Evolutionary conservation across 1,140 invertebrate genomes (phyloP), one percentile per base, ranked within the genome.

Genomic region (Whitmania pigra): DNA sequence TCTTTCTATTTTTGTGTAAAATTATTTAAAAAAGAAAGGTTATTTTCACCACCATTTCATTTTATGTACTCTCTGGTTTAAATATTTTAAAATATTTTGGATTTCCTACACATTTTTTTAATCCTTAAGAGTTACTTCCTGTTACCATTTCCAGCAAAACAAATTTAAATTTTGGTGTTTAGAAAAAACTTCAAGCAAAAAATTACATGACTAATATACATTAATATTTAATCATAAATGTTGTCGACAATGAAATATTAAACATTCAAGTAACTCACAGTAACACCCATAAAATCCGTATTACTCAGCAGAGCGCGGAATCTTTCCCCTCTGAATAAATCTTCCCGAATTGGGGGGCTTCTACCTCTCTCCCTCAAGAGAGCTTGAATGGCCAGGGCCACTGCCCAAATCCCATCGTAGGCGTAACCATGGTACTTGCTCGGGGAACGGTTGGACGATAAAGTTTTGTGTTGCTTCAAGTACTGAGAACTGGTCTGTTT

Each of bases 351-450:
- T 31, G 53, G n/a, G 69, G 67, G 13, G 11, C 54, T 49, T 71
- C 54, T 40, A 20, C 43, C 31, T 55, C 29, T 69, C n/a, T 74
- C 71, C 4, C 67, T 49, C 2, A 80, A 40, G 0, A 80, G 72
- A 22, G 63, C 73, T 71, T 81, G 76, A 0, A 81, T 69, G 3
- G 79, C 79, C 57, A 76, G 76, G 25, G 93, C 93, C 71, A 95
- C 92, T 0, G 93, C 91, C 94, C 94, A 97, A 72, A 97, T 91
- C 6, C 90, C 93, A 81, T 97, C 94, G 82, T 97, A 97, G 18
- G 94, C 94, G 80, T 97, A 97, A 0, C 93, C 94, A 80, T 97
- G 93, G 80, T 94, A 97, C 67, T 92, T 87, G 20, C 92, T 95
- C 81, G 93, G 96, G 77, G 43, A 11, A 17, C 43, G 81, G 78